phyloP scores from a whole-genome alignment of 2,113 vertebrate species.

The Misgurnus mizolepis region DNA sequence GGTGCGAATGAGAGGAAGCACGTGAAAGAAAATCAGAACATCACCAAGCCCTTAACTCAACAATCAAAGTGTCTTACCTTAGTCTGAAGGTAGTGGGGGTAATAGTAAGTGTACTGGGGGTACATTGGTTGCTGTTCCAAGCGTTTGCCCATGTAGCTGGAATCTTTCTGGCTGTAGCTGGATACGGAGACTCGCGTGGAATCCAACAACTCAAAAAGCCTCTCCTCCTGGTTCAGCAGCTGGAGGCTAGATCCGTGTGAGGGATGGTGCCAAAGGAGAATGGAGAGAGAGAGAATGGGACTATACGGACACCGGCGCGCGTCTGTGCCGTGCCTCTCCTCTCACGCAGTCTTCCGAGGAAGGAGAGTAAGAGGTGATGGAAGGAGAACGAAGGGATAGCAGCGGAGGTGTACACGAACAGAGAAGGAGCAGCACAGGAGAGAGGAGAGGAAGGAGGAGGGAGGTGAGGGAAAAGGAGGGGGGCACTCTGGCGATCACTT shows the following conservation, averaged over 20 bases:
- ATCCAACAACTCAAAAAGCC: conserved; percentile 45
- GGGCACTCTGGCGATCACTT: conserved; percentile 58
- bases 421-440: conserved; percentile 39
- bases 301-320: not conserved
- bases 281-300: conserved; percentile 24
- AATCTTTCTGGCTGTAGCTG: conserved; percentile 82
- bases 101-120: conserved; percentile 93
- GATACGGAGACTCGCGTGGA: conserved; percentile 60
- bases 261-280: conserved; percentile 27
- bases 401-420: conserved; percentile 29
- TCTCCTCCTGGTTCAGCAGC: conserved; percentile 23
- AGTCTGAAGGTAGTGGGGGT: conserved; percentile 90
- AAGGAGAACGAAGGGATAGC: conserved; percentile 42
- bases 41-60: not conserved
- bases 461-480: conserved; percentile 49
- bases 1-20: conserved; percentile 14
- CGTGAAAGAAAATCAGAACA: conserved; percentile 48
- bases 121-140: conserved; percentile 94
- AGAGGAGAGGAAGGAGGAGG: conserved; percentile 42
- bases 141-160: conserved; percentile 95
- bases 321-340: conserved; percentile 38
- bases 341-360: conserved; percentile 23
- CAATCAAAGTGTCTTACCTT: conserved; percentile 76
- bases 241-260: conserved; percentile 43
- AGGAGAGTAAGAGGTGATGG: conserved; percentile 31